Base-by-base conservation (phyloP, 2,797 vertebrate species). In the Tadarida brasiliensis region DNA sequence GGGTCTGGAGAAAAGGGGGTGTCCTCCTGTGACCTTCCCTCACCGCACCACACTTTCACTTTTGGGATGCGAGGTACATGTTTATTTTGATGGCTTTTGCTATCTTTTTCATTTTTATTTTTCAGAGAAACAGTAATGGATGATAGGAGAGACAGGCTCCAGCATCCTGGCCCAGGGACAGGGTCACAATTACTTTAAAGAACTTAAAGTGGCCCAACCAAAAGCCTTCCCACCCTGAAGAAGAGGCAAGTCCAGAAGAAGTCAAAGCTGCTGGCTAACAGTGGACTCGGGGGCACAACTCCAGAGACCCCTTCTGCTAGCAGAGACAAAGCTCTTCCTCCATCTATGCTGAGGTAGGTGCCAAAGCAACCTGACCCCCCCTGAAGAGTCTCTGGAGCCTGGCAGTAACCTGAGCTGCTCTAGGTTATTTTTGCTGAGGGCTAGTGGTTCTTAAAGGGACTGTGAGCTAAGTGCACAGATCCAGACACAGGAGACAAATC, bases 391-490 rank as follows among this genome's bases (percentile, higher is more conserved):
- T 97, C 35, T 87, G 86, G 71, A 96, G 96, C 71, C 90, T 91
- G 94, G 95, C 95, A 93, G 97, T 95, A 97, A 98, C 91, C 80
- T 68, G 97, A 98, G 95, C 80, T 87, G 71, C 61, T 93, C 88
- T 24, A 56, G 87, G 97, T 96, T 98, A 97, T 97, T 98, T 98
- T 97, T 98, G 95, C 95, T 96, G 76, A 94, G 85, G 93, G 91
- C 77, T 78, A 78, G 61, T 89, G 68, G 97, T 95, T 97, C 97
- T 98, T 98, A 97, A 97, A 97, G 97, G 95, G 95, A 74, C 97
- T 92, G 81, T 61, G 92, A 68, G 96, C 92, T 90, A 56, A 54
- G 91, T 35, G 51, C 54, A 85, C 61, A 20, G 11, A 61, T 59
- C 61, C 87, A 84, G 91, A 94, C 81, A 77, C 24, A 63, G 67